Evolutionary conservation across 2,888 invertebrate genomes (phyloP).

Genomic region (Hipparchia semele): DNA sequence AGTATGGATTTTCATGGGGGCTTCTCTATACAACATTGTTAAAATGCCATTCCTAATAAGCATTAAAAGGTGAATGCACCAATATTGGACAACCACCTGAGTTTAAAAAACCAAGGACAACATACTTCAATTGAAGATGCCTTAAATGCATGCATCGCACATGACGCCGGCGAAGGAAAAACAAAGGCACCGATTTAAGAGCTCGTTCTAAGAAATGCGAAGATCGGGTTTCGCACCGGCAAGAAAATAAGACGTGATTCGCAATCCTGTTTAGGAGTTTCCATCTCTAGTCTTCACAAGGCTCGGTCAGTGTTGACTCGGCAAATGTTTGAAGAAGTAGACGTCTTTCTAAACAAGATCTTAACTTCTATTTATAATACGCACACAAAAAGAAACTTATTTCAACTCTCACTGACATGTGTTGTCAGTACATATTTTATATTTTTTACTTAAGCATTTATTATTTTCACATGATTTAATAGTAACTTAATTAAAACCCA

Average conservation of each 20-base stretch:
- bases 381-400: slow-evolving; percentile 1
- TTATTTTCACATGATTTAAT: too few species aligned
- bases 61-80: slow-evolving; percentile 22
- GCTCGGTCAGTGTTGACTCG: slow-evolving; percentile 23
- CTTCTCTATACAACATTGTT: neutral
- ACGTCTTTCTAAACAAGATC: slow-evolving; percentile 6
- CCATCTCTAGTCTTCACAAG: slow-evolving; percentile 32
- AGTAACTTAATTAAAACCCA: neutral
- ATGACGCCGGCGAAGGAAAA: slow-evolving; percentile 43
- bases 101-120: slow-evolving; percentile 21
- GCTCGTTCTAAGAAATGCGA: slow-evolving; percentile 55
- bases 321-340: slow-evolving; percentile 22
- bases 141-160: slow-evolving; percentile 31
- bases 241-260: slow-evolving; percentile 60
- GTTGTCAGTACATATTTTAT: too few species aligned
- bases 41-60: slow-evolving; percentile 14
- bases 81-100: slow-evolving; percentile 14
- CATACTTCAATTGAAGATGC: slow-evolving; percentile 31
- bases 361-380: slow-evolving; percentile 12
- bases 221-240: slow-evolving; percentile 49
- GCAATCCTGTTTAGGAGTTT: slow-evolving; percentile 39
- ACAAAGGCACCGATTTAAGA: slow-evolving; percentile 47
- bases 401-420: neutral
- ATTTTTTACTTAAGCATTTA: too few species aligned
- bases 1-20: neutral